Conservation (phyloP, 2,888 invertebrate species). For the Mythimna pallens region DNA sequence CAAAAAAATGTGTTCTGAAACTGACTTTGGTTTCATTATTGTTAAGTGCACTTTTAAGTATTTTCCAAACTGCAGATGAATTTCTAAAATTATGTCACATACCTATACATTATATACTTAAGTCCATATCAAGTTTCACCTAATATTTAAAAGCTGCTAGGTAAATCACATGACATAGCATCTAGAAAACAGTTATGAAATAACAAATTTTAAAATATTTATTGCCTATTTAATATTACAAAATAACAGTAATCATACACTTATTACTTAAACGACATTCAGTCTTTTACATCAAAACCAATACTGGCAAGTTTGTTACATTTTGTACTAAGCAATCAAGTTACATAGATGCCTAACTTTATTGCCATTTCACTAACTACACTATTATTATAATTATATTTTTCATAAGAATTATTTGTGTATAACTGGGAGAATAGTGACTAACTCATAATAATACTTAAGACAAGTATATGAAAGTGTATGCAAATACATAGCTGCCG, state of each 20-base stretch:
- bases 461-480: slow-evolving; percentile 28
- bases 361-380: slow-evolving; percentile 85
- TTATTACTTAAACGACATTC: slow-evolving; percentile 88
- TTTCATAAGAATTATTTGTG: slow-evolving; percentile 40
- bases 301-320: slow-evolving; percentile 90
- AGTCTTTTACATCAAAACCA: slow-evolving; percentile 90
- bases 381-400: slow-evolving; percentile 36
- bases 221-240: slow-evolving; percentile 78
- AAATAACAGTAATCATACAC: slow-evolving; percentile 81
- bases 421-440: slow-evolving; percentile 59
- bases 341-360: slow-evolving; percentile 75
- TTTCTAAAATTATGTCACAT: slow-evolving; percentile 46
- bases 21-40: slow-evolving; percentile 24
- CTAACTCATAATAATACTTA: slow-evolving; percentile 42
- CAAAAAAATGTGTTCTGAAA: slow-evolving; percentile 23
- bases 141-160: slow-evolving; percentile 70
- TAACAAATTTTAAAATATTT: slow-evolving; percentile 68
- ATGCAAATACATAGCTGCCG: slow-evolving; percentile 43
- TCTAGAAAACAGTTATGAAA: slow-evolving; percentile 63
- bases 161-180: slow-evolving; percentile 71
- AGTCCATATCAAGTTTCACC: slow-evolving; percentile 52
- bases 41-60: slow-evolving; percentile 63
- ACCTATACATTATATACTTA: slow-evolving; percentile 40
- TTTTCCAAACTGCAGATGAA: slow-evolving; percentile 45
- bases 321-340: slow-evolving; percentile 89